Conservation (phyloP, 2,888 invertebrate genomes). For the Cantharis rufa region DNA sequence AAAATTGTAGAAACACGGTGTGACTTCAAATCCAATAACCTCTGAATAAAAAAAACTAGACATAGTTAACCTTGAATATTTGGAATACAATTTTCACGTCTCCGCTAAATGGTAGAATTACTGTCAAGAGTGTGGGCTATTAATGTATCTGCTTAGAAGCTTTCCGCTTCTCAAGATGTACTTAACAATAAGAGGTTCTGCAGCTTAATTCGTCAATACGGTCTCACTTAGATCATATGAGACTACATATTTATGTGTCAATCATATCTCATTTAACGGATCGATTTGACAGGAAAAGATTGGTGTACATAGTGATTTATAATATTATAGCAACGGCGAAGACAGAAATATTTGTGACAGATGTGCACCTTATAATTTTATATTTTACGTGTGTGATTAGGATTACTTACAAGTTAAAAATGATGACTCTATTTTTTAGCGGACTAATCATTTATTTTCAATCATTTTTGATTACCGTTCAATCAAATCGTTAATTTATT, state of each 20-base stretch:
- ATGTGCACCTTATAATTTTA: constrained; percentile 52
- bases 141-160: constrained; percentile 30
- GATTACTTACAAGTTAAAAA: constrained; percentile 48
- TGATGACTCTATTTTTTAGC: constrained; percentile 51
- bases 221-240: constrained; percentile 33
- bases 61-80: constrained; percentile 5
- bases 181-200: constrained; percentile 6
- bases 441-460: constrained; percentile 32
- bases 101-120: constrained; percentile 37
- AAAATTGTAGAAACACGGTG: not conserved
- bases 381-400: constrained; percentile 49
- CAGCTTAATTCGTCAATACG: constrained; percentile 14
- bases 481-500: not conserved
- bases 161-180: constrained; percentile 31
- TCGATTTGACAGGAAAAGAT: constrained; percentile 53
- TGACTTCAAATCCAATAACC: constrained; percentile 3
- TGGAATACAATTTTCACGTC: constrained; percentile 32
- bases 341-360: constrained; percentile 53
- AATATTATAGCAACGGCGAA: constrained; percentile 48
- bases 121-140: constrained; percentile 33
- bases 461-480: not conserved
- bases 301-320: constrained; percentile 54
- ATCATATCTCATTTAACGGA: constrained; percentile 55
- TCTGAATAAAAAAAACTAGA: constrained; percentile 5
- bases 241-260: constrained; percentile 53